Percentiles rank a stretch among this genome's conserved stretches.
Evolutionary conservation across 2,797 vertebrate species (phyloP).

Genomic region (Anguilla megastoma): DNA sequence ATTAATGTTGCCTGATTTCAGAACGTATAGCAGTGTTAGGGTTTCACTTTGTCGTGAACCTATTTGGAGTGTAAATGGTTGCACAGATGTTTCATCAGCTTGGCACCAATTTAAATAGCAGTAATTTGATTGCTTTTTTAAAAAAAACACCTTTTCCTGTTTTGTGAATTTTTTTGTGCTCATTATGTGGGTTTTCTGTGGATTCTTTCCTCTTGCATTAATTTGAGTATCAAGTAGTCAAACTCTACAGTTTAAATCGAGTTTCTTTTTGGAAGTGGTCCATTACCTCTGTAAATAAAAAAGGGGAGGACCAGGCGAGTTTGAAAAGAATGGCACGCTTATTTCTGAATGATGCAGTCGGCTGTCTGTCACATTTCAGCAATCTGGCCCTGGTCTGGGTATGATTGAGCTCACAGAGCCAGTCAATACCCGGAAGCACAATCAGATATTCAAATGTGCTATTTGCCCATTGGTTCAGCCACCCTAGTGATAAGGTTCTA

Average conservation of each 20-base stretch:
- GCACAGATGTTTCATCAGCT: background rate
- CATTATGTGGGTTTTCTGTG: background rate
- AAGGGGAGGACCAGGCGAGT: background rate
- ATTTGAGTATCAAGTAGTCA: background rate
- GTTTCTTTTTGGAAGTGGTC: background rate
- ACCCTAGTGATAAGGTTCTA: no score
- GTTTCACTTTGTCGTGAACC: background rate
- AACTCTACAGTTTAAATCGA: background rate
- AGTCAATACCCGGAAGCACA: background rate
- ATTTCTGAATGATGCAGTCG: background rate
- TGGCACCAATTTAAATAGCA: background rate
- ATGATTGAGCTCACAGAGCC: background rate
- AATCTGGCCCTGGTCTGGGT: background rate
- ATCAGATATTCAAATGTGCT: background rate
- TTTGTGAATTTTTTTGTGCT: background rate
- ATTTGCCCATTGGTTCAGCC: background rate
- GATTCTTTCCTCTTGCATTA: background rate
- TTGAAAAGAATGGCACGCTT: background rate
- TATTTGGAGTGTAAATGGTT: background rate
- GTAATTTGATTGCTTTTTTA: background rate
- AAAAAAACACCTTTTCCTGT: background rate
- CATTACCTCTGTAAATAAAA: background rate
- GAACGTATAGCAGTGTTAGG: background rate
- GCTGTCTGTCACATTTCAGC: background rate
- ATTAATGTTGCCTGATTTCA: background rate